Base-by-base conservation (phyloP, 2,888 invertebrate species). In the Ochlodes sylvanus region DNA sequence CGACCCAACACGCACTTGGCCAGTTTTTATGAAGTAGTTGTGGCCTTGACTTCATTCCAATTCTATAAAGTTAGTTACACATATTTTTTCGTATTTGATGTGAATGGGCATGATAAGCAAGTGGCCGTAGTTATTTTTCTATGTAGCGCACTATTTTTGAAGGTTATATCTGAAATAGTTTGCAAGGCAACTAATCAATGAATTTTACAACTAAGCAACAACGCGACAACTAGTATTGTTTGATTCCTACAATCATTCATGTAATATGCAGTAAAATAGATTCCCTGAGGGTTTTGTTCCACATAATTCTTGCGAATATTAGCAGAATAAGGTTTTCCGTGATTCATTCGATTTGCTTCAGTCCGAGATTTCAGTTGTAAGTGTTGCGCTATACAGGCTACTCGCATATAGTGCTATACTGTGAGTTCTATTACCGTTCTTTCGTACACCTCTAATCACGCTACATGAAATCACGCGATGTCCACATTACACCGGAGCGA, bases 381-480 rank as follows among this genome's bases (percentile, higher is more conserved):
- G 56, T 50, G 61, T 21, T 38, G 27, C 12, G 42, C 55, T 67
- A 67, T 61, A 47, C 47, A 42, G 55, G 47, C 61, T 50, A 41
- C 41, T 50, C 56, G 56, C 56, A 52, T 63, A 52, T 21, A 61
- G 58, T 65, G 60, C 60, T 38, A 56, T 68, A 69, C 68, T 80
- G 72, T 73, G 79, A 79, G 82, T 84, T 82, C 83, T 83, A 84
- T 85, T 84, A 85, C 85, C 78, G 78, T 79, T 81, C 76, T 74
- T 80, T 72, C 77, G 77, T 80, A 75, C 78, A 78, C 79, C 79
- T 76, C 68, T 73, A 66, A 73, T 82, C 83, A 83, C 83, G 85
- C 82, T 73, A 84, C 74, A 73, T 72, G 66, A 61, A 77, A 86
- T 86, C 90, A 92, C 91, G 91, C 91, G 91, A 92, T 85, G 83